Evolutionary conservation across 2,797 vertebrate species (phyloP).

Genomic region (Steatocranus sp.): DNA sequence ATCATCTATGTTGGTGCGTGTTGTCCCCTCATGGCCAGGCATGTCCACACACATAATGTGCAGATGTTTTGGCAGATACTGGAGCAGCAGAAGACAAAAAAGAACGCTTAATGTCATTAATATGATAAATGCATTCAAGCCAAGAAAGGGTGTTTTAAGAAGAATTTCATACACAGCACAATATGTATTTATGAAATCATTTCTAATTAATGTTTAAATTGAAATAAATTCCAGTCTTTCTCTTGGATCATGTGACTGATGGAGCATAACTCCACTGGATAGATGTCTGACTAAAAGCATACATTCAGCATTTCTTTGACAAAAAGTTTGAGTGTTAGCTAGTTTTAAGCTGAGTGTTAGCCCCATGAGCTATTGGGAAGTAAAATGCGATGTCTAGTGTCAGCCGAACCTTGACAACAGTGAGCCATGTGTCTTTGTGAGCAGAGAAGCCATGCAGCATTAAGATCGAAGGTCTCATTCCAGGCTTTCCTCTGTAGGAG

Average conservation of each 20-base stretch:
- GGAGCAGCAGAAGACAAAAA: neutral
- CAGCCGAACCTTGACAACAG: constrained; percentile 85
- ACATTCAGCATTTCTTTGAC: neutral
- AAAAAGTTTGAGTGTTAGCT: neutral
- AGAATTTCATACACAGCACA: neutral
- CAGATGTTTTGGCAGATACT: constrained; percentile 96
- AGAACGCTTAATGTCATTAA: neutral
- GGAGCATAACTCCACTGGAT: neutral
- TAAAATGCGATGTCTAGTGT: neutral
- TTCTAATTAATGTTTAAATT: neutral
- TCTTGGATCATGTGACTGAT: neutral
- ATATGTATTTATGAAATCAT: neutral
- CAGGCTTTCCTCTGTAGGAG: constrained; percentile 86
- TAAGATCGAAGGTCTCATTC: constrained; percentile 84
- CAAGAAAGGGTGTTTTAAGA: neutral
- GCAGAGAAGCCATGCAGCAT: constrained; percentile 95
- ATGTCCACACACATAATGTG: constrained; percentile 95
- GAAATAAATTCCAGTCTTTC: neutral
- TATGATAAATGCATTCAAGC: neutral
- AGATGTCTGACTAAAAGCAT: neutral
- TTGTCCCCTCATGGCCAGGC: constrained; percentile 95
- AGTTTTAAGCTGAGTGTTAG: neutral
- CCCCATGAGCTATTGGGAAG: neutral
- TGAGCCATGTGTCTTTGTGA: constrained; percentile 95
- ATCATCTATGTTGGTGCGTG: constrained; percentile 86